These are phyloP conservation scores for Lycaon pictus DNA, from an alignment of 2,113 vertebrate species.

Conservation along the genomic window DNA sequence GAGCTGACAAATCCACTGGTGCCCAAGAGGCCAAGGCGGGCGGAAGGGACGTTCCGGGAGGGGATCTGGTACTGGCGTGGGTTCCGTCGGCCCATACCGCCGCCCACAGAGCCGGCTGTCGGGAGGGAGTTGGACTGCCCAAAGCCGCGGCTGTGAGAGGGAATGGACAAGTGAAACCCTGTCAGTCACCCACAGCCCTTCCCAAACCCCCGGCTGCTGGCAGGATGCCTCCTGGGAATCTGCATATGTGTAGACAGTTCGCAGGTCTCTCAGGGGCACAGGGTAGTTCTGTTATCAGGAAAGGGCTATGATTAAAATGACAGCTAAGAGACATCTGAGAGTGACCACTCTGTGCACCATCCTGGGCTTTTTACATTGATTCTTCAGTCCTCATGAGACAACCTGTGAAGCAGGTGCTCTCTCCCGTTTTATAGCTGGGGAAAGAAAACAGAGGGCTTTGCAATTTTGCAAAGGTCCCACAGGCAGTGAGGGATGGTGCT, in stretches of 20 bases:
- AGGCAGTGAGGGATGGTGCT: slow-evolving; percentile 36
- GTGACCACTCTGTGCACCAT: rapidly evolving
- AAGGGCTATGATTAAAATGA: neutral
- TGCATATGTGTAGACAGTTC: neutral
- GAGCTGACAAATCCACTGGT: slow-evolving; percentile 93
- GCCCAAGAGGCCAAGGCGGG: slow-evolving; percentile 94
- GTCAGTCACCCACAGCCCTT: neutral
- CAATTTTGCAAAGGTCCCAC: neutral
- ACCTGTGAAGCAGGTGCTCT: neutral
- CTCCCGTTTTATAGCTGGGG: neutral
- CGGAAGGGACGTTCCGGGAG: slow-evolving; percentile 94
- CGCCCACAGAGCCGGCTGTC: slow-evolving; percentile 92
- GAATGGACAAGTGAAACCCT: neutral
- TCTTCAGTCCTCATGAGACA: rapidly evolving
- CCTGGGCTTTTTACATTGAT: neutral
- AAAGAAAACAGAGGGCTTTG: neutral
- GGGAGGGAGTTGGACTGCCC: slow-evolving; percentile 98
- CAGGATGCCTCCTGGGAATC: neutral
- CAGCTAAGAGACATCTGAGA: neutral
- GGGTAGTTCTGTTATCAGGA: neutral
- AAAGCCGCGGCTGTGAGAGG: slow-evolving; percentile 91
- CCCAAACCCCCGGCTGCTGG: neutral
- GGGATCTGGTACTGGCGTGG: slow-evolving; percentile 98
- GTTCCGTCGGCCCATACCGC: slow-evolving; percentile 92
- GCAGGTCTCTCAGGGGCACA: neutral